These are phyloP conservation scores for Delichon dasypus DNA, from an alignment of 2,797 vertebrate species.

Conservation along the genomic window DNA sequence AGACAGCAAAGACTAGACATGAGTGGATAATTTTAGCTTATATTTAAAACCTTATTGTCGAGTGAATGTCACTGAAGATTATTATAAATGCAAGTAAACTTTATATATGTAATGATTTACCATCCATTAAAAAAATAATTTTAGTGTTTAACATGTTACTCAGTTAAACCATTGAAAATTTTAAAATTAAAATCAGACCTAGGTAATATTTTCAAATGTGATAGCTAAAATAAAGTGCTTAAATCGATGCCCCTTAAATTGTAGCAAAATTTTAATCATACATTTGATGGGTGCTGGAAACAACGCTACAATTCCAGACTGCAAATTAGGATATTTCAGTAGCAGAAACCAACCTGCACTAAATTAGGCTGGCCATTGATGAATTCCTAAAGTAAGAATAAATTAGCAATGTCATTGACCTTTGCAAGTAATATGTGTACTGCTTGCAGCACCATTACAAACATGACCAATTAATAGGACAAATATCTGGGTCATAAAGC, in stretches of 20 bases:
- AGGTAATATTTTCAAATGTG: background rate
- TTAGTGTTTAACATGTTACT: background rate
- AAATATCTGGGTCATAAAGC: conserved; percentile 30
- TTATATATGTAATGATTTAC: background rate
- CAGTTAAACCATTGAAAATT: background rate
- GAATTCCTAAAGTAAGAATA: background rate
- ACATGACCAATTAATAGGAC: background rate
- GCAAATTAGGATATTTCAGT: background rate
- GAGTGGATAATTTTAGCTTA: background rate
- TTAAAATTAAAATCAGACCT: background rate
- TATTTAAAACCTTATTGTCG: background rate
- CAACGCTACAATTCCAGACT: background rate
- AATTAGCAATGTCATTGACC: background rate
- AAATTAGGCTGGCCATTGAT: background rate
- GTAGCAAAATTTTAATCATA: background rate
- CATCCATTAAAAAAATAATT: background rate
- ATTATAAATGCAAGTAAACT: background rate
- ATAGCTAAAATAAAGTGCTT: background rate
- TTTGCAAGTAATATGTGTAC: background rate
- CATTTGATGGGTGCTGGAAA: background rate
- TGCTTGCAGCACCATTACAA: background rate
- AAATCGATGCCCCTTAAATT: background rate
- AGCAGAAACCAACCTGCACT: background rate
- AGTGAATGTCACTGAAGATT: background rate
- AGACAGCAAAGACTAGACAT: background rate